phyloP scores from a whole-genome alignment of 2,113 vertebrate genomes.

The Heterocephalus glaber region DNA sequence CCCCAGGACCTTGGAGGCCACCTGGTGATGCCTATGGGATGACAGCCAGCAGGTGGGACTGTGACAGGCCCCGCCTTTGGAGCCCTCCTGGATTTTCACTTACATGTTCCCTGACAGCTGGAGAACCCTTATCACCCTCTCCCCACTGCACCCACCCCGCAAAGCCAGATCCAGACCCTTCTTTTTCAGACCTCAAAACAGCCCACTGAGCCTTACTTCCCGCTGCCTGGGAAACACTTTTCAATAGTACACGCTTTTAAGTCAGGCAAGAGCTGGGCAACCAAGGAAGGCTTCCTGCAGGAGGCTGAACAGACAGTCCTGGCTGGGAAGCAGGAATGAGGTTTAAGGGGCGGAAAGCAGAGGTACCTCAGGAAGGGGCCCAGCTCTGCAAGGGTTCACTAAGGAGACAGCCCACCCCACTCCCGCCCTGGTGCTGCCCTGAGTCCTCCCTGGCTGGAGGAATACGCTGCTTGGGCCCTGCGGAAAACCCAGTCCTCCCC shows the following conservation, averaged over 20 bases:
- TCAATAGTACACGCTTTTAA: background rate
- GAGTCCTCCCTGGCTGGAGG: background rate
- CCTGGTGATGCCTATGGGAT: background rate
- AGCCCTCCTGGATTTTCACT: background rate
- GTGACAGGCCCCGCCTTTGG: background rate
- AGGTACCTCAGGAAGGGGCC: background rate
- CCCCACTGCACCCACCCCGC: background rate
- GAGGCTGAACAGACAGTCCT: background rate
- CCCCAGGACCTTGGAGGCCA: background rate
- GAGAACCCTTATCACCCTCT: background rate
- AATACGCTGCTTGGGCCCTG: background rate
- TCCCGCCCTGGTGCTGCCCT: background rate
- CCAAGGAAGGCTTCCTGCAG: slow-evolving; percentile 32
- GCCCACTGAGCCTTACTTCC: background rate
- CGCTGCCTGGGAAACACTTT: background rate
- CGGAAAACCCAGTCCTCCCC: background rate
- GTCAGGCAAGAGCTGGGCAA: background rate
- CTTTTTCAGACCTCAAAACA: background rate
- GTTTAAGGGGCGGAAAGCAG: background rate
- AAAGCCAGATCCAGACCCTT: background rate
- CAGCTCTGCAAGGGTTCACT: no score
- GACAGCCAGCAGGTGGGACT: background rate
- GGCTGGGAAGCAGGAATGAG: background rate
- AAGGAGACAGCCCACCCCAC: background rate
- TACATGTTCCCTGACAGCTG: background rate